Evolutionary conservation across 2,113 vertebrate genomes (phyloP), one percentile per base, ranked within the genome.

Genomic region (Psilopsiagon aurifrons): DNA sequence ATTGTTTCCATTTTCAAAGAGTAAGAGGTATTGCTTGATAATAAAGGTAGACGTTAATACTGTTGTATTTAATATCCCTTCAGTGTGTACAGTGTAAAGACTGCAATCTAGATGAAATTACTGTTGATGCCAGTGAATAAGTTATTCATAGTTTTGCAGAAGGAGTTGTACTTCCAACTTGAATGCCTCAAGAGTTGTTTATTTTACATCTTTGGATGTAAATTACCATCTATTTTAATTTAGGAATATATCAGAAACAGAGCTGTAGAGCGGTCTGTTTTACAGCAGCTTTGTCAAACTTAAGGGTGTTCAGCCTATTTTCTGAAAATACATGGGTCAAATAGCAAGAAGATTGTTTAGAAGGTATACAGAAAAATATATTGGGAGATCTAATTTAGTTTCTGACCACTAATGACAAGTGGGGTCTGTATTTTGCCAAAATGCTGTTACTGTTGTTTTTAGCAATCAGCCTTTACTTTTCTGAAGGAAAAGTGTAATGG

Each of bases 271-370:
- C 13, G n/a, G 55, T 76, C 74, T 94, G 84, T 14, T 88, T 94
- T 95, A 64, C 63, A 64, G 66, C 70, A 96, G 91, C 85, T 95
- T 95, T 93, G 52, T 95, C 75, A 88, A 94, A 96, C 33, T 74
- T 92, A 57, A 18, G 1, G 5, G 52, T 80, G 39, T 51, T 97
- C 86, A 92, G 75, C 46, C 88, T 89, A 86, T 97, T 97, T 97
- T 95, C 95, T 92, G 64, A 96, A 96, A 97, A 98, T 96, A 97
- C 67, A 78, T 70, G 89, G 96, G 95, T 98, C 97, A 94, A 95
- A 94, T 95, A 97, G 54, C 94, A 97, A 88, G 95, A 98, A 97
- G 47, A 97, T 97, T 97, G 95, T 97, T 97, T 92, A 95, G 91
- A 96, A 97, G 88, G 66, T 68, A 88, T 33, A 95, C 29, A 68